A percentile compares a stretch with the other conserved stretches of the same genome.
phyloP scores from a whole-genome alignment of 1,140 invertebrate species.

The Rhynchophorus ferrugineus region DNA sequence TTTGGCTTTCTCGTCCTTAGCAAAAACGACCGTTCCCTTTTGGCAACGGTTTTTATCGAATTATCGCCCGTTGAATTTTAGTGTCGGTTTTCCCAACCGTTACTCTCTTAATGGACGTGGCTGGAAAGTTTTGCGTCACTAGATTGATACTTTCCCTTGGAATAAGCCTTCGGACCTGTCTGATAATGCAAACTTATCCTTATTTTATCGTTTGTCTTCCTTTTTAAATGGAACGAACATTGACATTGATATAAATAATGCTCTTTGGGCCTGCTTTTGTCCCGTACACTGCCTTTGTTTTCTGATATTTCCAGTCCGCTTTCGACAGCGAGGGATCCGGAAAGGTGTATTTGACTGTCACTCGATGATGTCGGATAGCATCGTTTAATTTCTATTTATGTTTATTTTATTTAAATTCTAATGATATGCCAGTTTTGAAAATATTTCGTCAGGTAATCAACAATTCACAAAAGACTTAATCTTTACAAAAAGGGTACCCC shows the following conservation, averaged over 20 bases:
- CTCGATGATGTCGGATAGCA: neutral
- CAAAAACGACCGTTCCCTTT: neutral
- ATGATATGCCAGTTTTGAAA: too few relatives aligned
- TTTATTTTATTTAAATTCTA: neutral
- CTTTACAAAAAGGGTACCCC: too few relatives aligned
- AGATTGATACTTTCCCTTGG: neutral
- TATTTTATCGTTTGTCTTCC: neutral
- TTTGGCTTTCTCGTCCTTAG: too few relatives aligned
- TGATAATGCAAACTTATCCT: conserved; percentile 1
- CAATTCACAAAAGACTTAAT: too few relatives aligned
- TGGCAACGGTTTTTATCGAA: conserved; percentile 10
- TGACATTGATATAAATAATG: neutral
- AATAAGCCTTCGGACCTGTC: neutral
- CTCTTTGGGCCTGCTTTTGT: neutral
- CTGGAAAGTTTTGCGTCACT: conserved; percentile 6
- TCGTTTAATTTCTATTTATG: neutral
- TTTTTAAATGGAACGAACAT: neutral
- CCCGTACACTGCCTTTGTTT: neutral
- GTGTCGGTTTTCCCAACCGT: conserved; percentile 10
- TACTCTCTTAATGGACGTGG: conserved; percentile 8
- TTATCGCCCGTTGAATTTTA: conserved; percentile 12
- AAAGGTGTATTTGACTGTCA: neutral
- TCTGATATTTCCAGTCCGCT: neutral
- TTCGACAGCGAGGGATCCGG: neutral
- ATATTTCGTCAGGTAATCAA: too few relatives aligned